A percentile compares a stretch with the other conserved stretches of the same genome.
These are phyloP conservation scores for Parauchenoglanis ngamensis DNA, from an alignment of 2,797 vertebrate species.

Conservation along the genomic window DNA sequence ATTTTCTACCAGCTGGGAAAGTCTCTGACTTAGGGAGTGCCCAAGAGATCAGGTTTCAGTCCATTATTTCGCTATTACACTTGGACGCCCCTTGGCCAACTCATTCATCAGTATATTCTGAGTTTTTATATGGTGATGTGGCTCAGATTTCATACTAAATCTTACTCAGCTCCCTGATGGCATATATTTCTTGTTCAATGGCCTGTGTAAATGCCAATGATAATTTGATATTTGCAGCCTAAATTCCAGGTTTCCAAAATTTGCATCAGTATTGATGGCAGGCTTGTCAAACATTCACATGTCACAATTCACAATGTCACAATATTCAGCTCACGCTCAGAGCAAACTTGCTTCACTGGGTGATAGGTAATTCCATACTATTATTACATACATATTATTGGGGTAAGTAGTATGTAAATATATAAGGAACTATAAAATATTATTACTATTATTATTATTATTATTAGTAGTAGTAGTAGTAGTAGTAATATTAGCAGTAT, in stretches of 20 bases:
- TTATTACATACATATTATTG: no score
- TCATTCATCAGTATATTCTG: background rate
- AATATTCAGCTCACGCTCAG: no score
- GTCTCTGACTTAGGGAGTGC: no score
- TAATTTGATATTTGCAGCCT: background rate
- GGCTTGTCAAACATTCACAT: background rate
- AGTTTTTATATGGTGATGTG: background rate
- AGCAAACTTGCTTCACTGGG: no score
- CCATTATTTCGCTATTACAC: conserved; percentile 1
- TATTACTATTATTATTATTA: background rate
- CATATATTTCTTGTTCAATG: background rate
- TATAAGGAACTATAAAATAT: background rate
- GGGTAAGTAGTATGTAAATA: background rate
- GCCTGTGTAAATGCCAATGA: background rate
- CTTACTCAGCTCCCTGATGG: background rate
- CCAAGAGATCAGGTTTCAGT: conserved; percentile 4
- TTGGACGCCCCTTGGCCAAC: no score
- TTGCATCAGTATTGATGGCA: background rate
- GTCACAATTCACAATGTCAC: no score
- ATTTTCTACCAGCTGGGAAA: background rate
- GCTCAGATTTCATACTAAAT: background rate
- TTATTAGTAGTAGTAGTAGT: background rate
- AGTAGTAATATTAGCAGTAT: background rate
- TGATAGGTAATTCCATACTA: no score
- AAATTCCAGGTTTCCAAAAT: background rate